Conservation (phyloP, 2,888 invertebrate species). For the Lagria hirta region DNA sequence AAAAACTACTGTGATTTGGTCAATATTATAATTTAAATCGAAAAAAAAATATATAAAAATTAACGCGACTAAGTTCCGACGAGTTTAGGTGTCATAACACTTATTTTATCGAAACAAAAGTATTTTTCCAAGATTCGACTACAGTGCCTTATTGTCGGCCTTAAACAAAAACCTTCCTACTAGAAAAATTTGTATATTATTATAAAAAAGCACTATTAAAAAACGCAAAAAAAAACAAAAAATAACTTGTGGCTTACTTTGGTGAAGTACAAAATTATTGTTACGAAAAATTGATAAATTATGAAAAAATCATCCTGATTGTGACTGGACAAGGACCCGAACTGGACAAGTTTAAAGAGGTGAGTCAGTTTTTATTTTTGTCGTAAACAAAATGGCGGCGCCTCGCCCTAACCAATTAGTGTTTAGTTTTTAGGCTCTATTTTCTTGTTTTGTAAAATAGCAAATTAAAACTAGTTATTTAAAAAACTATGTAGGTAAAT, state of each 20-base stretch:
- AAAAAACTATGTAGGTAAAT: too few relatives aligned
- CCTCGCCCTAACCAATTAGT: too few relatives aligned
- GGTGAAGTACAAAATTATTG: conserved; percentile 47
- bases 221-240: conserved; percentile 36
- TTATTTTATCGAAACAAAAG: conserved; percentile 35
- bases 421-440: too few relatives aligned
- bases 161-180: conserved; percentile 48
- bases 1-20: conserved; percentile 34
- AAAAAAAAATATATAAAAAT: conserved; percentile 27
- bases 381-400: conserved; percentile 35
- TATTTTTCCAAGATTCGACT: conserved; percentile 54
- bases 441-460: too few relatives aligned
- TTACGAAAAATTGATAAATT: conserved; percentile 35
- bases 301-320: conserved; percentile 35
- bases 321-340: conserved; percentile 35
- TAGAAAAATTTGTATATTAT: conserved; percentile 52
- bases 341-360: conserved; percentile 29
- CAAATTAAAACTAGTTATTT: too few relatives aligned
- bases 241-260: conserved; percentile 46
- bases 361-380: conserved; percentile 30
- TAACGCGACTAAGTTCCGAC: conserved; percentile 10
- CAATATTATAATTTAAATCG: conserved; percentile 32
- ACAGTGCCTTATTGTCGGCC: conserved; percentile 56
- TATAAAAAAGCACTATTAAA: conserved; percentile 46
- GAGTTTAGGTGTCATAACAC: conserved; percentile 22